Evolutionary conservation across 2,888 invertebrate genomes (phyloP).

Genomic region (Craniophora ligustri): DNA sequence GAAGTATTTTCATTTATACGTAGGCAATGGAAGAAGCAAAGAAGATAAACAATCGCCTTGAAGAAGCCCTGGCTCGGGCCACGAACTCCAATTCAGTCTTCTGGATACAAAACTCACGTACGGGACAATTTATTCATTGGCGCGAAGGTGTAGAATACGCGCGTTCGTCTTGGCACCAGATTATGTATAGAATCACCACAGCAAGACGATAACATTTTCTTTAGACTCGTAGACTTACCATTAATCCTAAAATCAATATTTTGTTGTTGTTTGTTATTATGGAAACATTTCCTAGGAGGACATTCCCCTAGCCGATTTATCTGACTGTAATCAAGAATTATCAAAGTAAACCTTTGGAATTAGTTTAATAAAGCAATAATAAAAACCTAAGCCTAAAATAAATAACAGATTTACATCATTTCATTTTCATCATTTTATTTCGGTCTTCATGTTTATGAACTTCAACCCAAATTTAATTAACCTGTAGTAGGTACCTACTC

Average conservation of each 20-base stretch:
- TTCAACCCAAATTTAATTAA: too few species aligned
- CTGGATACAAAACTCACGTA: slow-evolving; percentile 72
- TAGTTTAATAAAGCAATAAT: slow-evolving; percentile 4
- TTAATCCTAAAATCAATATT: background rate
- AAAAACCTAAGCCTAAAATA: slow-evolving; percentile 31
- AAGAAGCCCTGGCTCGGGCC: slow-evolving; percentile 68
- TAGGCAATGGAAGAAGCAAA: slow-evolving; percentile 73
- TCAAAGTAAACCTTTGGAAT: background rate
- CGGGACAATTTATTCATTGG: slow-evolving; percentile 70
- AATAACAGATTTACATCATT: too few species aligned
- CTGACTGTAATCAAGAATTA: background rate
- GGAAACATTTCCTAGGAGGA: too few species aligned
- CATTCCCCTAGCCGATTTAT: background rate
- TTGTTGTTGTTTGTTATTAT: background rate
- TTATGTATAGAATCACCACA: slow-evolving; percentile 73
- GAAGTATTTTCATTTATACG: background rate
- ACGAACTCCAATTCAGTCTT: slow-evolving; percentile 61
- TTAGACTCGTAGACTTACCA: background rate
- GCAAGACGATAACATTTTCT: slow-evolving; percentile 47
- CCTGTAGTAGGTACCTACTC: too few species aligned
- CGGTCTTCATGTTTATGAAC: too few species aligned
- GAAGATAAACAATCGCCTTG: slow-evolving; percentile 69
- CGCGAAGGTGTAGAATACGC: slow-evolving; percentile 64
- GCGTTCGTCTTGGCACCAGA: slow-evolving; percentile 69
- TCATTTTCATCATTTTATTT: background rate